Conservation (phyloP, 35 echinoderm and acorn worm species). For the Strongylocentrotus purpuratus region DNA sequence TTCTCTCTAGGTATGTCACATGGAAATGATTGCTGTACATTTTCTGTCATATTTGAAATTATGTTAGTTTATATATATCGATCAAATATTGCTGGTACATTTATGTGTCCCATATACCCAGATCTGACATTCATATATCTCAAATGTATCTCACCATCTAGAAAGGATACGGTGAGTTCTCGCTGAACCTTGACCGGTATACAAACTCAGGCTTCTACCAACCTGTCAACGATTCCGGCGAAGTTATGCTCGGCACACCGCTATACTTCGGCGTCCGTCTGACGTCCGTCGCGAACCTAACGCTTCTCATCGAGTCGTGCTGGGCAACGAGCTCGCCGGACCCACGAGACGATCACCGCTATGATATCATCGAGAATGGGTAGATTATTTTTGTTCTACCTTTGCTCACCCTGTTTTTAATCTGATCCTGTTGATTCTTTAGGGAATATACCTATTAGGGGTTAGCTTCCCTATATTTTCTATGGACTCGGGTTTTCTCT, state of each 20-base stretch:
- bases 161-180: conserved; percentile 6
- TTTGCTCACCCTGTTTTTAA: not conserved
- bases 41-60: no score
- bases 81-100: no score
- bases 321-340: not conserved
- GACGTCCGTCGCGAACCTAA: not conserved
- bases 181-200: not conserved
- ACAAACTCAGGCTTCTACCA: not conserved
- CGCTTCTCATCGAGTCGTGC: conserved; percentile 33
- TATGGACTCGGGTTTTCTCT: no score
- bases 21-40: no score
- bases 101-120: no score
- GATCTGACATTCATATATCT: no score
- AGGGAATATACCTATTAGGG: no score
- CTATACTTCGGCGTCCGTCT: not conserved
- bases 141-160: not conserved
- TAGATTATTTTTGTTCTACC: not conserved
- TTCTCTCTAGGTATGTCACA: no score
- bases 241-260: not conserved
- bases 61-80: no score
- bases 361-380: conserved; percentile 36
- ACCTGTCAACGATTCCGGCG: not conserved
- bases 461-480: no score
- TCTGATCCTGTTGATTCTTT: not conserved
- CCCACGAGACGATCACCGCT: not conserved